Conservation (phyloP, 2,797 vertebrate species). For the Peromyscus nudipes region DNA sequence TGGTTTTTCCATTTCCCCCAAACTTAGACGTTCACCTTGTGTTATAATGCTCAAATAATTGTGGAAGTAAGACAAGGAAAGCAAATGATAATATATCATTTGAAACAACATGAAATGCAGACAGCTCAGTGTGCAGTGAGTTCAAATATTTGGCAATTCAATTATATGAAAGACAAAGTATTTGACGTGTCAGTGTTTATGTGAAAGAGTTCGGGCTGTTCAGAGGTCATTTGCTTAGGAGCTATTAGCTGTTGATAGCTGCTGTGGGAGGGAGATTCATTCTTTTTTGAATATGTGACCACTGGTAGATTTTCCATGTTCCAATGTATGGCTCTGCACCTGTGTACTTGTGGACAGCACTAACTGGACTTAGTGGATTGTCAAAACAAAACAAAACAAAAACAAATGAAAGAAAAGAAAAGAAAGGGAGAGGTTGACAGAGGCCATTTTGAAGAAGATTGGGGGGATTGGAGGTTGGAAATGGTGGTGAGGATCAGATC, state of each 20-base stretch:
- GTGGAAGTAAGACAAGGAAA: background rate
- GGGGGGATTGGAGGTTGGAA: background rate
- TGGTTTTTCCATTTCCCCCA: conserved; percentile 23
- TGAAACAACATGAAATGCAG: background rate
- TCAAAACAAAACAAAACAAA: background rate
- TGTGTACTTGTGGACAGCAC: background rate
- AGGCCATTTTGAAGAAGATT: background rate
- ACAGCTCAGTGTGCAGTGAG: background rate
- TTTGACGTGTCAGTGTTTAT: background rate
- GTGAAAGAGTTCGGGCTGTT: background rate
- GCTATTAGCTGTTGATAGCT: background rate
- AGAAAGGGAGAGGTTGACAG: background rate
- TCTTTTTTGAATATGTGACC: background rate
- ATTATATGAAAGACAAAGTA: background rate
- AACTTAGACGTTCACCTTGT: background rate
- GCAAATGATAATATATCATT: background rate
- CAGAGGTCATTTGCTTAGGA: background rate
- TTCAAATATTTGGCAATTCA: background rate
- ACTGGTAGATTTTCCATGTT: background rate
- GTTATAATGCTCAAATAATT: conserved; percentile 43
- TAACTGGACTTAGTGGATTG: background rate
- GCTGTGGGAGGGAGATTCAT: background rate
- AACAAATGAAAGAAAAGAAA: background rate
- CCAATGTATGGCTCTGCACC: background rate
- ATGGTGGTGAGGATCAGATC: background rate